phyloP scores from a whole-genome alignment of 2,113 vertebrate species.

The Albula glossodonta region DNA sequence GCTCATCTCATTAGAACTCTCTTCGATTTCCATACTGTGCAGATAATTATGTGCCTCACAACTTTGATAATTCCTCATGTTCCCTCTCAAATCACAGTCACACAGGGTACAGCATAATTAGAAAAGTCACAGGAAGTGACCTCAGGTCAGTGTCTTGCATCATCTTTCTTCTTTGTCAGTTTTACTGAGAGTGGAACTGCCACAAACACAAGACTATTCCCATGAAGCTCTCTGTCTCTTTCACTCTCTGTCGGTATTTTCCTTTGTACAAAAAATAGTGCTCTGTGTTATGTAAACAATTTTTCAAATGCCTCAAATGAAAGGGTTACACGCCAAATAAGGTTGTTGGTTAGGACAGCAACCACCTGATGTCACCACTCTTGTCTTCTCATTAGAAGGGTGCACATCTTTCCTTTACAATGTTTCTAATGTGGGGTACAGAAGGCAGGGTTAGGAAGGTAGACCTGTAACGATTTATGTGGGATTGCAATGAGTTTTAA shows the following conservation, averaged over 20 bases:
- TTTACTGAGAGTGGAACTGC: background rate
- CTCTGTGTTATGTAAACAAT: background rate
- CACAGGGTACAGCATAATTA: background rate
- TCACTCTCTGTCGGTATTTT: background rate
- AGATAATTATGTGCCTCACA: background rate
- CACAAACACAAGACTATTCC: background rate
- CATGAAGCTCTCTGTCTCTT: background rate
- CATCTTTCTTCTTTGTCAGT: background rate
- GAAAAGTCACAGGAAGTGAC: background rate
- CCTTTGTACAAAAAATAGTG: background rate
- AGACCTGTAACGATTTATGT: too few species aligned
- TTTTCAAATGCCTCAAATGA: background rate
- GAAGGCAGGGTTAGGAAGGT: too few species aligned
- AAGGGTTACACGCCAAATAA: background rate
- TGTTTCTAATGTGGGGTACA: too few species aligned
- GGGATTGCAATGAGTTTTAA: too few species aligned
- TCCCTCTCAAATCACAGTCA: background rate
- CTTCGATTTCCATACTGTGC: background rate
- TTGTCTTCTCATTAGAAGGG: too few species aligned
- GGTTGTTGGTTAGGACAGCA: background rate
- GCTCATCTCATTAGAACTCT: background rate
- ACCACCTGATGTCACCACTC: too few species aligned
- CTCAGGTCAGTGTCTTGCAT: background rate
- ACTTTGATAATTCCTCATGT: background rate
- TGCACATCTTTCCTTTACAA: too few species aligned